phyloP scores from a whole-genome alignment of 2,113 vertebrate species.

The Thunnus maccoyii region DNA sequence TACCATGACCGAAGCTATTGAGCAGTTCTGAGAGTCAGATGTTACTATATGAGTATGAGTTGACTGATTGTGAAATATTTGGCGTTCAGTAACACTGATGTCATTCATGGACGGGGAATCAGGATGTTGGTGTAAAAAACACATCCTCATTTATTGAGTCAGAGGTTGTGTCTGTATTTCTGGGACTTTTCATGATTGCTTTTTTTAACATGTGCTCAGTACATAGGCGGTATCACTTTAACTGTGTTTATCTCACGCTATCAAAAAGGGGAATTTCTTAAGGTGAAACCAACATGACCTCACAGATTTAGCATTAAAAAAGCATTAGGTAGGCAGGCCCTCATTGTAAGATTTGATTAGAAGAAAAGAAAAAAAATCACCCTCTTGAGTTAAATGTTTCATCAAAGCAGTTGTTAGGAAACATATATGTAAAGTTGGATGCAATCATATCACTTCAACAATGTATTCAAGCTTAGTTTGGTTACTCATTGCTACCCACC shows the following conservation, averaged over 20 bases:
- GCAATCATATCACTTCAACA: constrained; percentile 28
- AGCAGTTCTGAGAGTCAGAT: not conserved
- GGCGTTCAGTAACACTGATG: constrained; percentile 35
- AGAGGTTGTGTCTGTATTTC: constrained; percentile 11
- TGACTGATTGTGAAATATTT: constrained; percentile 42
- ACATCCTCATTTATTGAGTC: constrained; percentile 26
- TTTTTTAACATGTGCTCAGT: not conserved
- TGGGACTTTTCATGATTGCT: constrained; percentile 18
- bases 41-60: constrained; percentile 27
- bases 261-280: not conserved
- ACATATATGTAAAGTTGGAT: not conserved
- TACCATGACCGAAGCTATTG: not conserved
- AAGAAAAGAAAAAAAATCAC: not conserved
- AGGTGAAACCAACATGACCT: not conserved
- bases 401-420: constrained; percentile 40
- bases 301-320: not conserved
- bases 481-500: not conserved
- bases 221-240: not conserved
- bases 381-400: constrained; percentile 14
- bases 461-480: constrained; percentile 8
- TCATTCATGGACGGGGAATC: constrained; percentile 24
- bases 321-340: not conserved
- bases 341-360: not conserved
- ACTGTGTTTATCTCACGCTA: not conserved
- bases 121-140: constrained; percentile 34